Evolutionary conservation across 2,113 vertebrate species (phyloP), one percentile per base, ranked within the genome.

Genomic region (Sinocyclocheilus anophthalmus): DNA sequence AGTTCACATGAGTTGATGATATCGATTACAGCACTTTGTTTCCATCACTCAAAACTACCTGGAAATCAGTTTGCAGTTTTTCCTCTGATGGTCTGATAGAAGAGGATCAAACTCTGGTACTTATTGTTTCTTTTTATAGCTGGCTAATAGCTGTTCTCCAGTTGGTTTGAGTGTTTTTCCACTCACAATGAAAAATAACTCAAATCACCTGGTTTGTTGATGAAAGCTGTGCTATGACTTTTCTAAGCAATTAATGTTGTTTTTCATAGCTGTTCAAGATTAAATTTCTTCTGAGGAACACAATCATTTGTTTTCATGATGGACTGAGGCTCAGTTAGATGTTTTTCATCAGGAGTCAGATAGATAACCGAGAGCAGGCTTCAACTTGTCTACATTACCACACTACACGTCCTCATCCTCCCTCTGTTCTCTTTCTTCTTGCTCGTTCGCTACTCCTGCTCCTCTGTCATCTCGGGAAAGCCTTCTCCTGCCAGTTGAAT

Each of bases 81-180:
- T 20, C 37, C 50, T 87, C 80, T 85, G 33, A 5, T 59, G 67
- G 76, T 13, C 63, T 67, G 20, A 33, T 10, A 57, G n/a, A 57
- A 82, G 80, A 88, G 59, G 61, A 89, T 76, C 81, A 86, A 86
- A 88, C 86, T 80, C 81, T 53, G 45, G 75, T 81, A 69, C 80
- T 72, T 78, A 85, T 55, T 79, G 53, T 73, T 83, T 84, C 67
- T 79, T 83, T 87, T 75, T 76, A 85, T 85, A 87, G 73, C 72
- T 57, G 75, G 26, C 61, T 70, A 81, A 84, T 87, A 72, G 82
- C 73, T 76, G 59, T 65, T 83, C 59, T 83, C 81, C 63, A 85
- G 67, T 20, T 70, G 16, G 16, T 37, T 39, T 72, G 18, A 37
- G 16, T 70, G 16, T 39, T 70, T 39, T 70, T 70, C 67, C 8